phyloP scores from a whole-genome alignment of 2,888 invertebrate species.

The Slavum lentiscoides region DNA sequence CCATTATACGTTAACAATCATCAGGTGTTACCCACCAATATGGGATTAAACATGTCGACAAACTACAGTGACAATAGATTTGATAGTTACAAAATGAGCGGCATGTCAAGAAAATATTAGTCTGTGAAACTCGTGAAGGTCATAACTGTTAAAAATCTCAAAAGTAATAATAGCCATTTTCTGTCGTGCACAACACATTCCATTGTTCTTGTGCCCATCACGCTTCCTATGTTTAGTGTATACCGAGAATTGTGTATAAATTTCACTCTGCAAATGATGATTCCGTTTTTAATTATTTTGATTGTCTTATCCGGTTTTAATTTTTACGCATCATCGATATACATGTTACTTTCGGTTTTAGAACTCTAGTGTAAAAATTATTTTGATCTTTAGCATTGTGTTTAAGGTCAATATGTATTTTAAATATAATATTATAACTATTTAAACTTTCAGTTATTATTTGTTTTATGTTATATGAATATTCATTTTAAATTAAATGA shows the following conservation, averaged over 20 bases:
- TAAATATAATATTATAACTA: background rate
- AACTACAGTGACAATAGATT: slow-evolving; percentile 45
- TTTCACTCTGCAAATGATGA: background rate
- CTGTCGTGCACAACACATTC: slow-evolving; percentile 26
- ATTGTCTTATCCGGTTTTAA: background rate
- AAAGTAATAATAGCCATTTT: background rate
- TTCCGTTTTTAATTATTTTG: background rate
- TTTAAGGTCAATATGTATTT: background rate
- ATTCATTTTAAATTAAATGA: too few relatives aligned
- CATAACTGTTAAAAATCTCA: background rate
- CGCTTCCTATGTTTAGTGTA: background rate
- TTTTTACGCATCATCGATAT: background rate
- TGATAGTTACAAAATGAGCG: slow-evolving; percentile 45
- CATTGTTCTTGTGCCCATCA: slow-evolving; percentile 14
- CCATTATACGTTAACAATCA: slow-evolving; percentile 26
- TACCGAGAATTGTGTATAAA: background rate
- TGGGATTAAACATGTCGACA: slow-evolving; percentile 34
- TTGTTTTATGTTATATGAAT: too few relatives aligned
- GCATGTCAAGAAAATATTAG: slow-evolving; percentile 46
- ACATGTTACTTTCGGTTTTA: background rate
- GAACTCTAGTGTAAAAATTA: background rate
- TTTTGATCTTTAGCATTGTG: background rate
- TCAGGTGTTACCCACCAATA: slow-evolving; percentile 39
- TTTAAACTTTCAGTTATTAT: too few relatives aligned
- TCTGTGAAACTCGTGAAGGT: background rate